Base-by-base conservation (phyloP, 2,888 invertebrate genomes). In the Drosophila kanekoi region DNA sequence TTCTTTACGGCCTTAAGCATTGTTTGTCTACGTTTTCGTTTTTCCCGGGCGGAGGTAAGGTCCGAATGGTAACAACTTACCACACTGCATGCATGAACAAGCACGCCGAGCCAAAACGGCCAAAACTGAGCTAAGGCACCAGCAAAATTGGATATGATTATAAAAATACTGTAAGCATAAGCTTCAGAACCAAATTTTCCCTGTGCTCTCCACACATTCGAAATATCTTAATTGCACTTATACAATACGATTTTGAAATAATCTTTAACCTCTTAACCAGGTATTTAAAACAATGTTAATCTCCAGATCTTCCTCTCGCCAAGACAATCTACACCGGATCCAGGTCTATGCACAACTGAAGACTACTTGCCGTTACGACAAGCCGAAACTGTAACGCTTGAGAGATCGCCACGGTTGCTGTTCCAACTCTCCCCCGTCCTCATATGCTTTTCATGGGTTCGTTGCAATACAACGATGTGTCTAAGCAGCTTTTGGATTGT, bases 1-100 rank as follows among this genome's bases (percentile, higher is more conserved):
- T 89, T 88, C 77, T 90, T 90, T 53, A 80, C 80, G 56, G 86
- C 81, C 81, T 90, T 90, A 73, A 85, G 81, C 91, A 90, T 90
- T 74, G 86, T 82, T 71, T 74, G 49, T 38, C 63, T 66, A 53
- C 68, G 60, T 60, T 72, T 58, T 60, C 54, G 48, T 56, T 74
- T 60, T 16, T 33, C 6, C 6, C 61, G 56, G 64, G 51, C 41
- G 65, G 61, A 43, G 62, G 23, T 41, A 48, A 58, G 73, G 57
- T 73, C 70, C 79, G 63, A 70, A 63, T 28, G 58, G 56, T 38
- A 66, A 61, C 69, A 75, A 68, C 81, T 81, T 86, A 78, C 83
- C 66, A 72, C 64, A 79, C 86, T 82, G 72, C 80, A 81, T 63
- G 86, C 75, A 78, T 75, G 74, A 75, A 62, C 78, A 49, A 73